Evolutionary conservation across 2,888 invertebrate genomes (phyloP).

Genomic region (Erebia palarica): DNA sequence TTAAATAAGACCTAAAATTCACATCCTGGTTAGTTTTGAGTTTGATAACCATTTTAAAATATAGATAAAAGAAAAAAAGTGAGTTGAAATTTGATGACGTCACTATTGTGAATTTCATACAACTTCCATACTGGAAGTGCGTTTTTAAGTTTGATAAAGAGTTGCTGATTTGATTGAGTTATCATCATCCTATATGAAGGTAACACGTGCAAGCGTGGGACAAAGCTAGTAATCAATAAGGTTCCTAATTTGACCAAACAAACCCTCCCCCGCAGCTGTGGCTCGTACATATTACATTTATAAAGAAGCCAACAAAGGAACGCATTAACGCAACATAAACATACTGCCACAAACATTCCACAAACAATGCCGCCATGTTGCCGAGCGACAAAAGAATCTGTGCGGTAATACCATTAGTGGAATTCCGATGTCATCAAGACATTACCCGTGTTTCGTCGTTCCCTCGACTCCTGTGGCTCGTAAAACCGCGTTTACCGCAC

Average conservation of each 20-base stretch:
- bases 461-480: not conserved
- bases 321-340: constrained; percentile 4
- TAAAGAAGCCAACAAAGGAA: not conserved
- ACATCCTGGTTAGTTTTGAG: no score
- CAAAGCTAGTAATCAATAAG: not conserved
- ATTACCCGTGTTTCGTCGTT: not conserved
- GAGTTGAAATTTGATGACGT: no score
- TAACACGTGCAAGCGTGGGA: no score
- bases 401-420: not conserved
- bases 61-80: no score
- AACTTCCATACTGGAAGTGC: no score
- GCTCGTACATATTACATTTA: not conserved
- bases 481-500: not conserved
- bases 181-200: no score
- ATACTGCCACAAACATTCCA: not conserved
- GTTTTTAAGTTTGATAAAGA: no score
- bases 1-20: no score
- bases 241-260: not conserved
- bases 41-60: no score
- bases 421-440: constrained; percentile 9
- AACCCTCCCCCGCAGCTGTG: not conserved
- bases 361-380: not conserved
- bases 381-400: not conserved
- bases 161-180: no score
- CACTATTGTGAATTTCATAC: no score